phyloP scores from a whole-genome alignment of 64 coral and sea anemone genomes.

The Actinia equina region DNA sequence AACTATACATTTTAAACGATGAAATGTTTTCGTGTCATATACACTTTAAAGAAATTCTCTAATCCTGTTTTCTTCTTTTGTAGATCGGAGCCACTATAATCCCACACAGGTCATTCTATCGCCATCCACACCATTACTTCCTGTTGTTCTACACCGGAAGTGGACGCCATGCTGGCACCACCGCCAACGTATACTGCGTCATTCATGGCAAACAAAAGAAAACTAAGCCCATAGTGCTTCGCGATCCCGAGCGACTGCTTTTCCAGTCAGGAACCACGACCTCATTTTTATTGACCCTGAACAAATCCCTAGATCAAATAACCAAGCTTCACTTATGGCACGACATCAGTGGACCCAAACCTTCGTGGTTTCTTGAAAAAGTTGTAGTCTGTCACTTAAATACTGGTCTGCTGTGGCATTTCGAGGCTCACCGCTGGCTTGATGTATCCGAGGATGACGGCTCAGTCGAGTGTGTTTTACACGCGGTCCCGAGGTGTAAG shows the following conservation, averaged over 20 bases:
- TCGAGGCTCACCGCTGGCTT: conserved; percentile 62
- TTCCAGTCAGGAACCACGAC: conserved; percentile 49
- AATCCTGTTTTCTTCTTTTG: not conserved
- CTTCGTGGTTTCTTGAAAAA: conserved; percentile 66
- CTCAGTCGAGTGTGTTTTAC: conserved; percentile 55
- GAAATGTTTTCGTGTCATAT: too few relatives aligned
- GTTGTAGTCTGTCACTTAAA: conserved; percentile 63
- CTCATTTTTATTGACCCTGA: conserved; percentile 55
- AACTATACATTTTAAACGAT: too few relatives aligned
- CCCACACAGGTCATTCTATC: conserved; percentile 50
- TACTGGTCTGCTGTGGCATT: conserved; percentile 54
- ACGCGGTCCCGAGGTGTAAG: conserved; percentile 16
- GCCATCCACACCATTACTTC: conserved; percentile 51
- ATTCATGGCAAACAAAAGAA: conserved; percentile 50
- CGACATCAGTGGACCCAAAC: conserved; percentile 57
- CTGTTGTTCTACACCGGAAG: conserved; percentile 66
- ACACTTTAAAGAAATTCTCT: not conserved
- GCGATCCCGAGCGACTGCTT: conserved; percentile 46
- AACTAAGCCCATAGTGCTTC: conserved; percentile 61
- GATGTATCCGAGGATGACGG: conserved; percentile 32
- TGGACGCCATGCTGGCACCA: conserved; percentile 54
- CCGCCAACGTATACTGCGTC: conserved; percentile 59
- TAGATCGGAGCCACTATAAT: conserved; percentile 61
- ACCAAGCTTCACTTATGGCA: conserved; percentile 60
- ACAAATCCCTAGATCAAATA: conserved; percentile 48